Conservation (phyloP, 2,797 vertebrate species). For the Pipistrellus nathusii region DNA sequence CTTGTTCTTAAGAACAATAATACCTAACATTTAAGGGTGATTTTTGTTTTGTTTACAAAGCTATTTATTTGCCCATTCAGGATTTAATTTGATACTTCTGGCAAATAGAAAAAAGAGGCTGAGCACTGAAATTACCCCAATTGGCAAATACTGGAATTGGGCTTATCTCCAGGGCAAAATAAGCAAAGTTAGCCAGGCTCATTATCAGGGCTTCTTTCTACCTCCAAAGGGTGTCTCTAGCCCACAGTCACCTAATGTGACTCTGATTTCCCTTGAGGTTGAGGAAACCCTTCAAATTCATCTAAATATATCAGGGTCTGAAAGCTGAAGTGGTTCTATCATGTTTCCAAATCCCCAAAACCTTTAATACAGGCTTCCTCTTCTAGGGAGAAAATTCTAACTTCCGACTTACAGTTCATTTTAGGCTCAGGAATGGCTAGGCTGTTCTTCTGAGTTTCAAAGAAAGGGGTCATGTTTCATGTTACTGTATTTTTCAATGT, state of each 20-base stretch:
- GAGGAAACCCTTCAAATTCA: conserved; percentile 13
- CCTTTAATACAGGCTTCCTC: background rate
- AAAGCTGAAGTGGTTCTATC: background rate
- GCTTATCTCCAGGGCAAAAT: background rate
- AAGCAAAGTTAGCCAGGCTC: conserved; percentile 8
- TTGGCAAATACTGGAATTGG: conserved; percentile 39
- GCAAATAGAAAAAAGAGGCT: conserved; percentile 59
- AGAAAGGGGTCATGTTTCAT: conserved; percentile 33
- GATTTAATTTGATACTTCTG: conserved; percentile 28
- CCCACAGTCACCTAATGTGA: conserved; percentile 13
- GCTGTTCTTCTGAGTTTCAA: conserved; percentile 50
- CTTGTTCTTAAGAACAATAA: conserved; percentile 34
- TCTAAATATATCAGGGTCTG: conserved; percentile 22
- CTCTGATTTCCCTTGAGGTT: background rate
- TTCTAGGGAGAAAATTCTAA: background rate
- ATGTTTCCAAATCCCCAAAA: conserved; percentile 11
- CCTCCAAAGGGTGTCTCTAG: background rate
- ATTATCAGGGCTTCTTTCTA: conserved; percentile 21
- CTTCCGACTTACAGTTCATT: conserved; percentile 41
- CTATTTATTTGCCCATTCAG: conserved; percentile 27
- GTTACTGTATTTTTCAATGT: too few relatives aligned
- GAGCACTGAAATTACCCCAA: background rate
- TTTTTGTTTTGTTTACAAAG: conserved; percentile 38
- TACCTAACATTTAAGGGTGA: background rate
- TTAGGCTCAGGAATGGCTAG: conserved; percentile 48